phyloP scores from a whole-genome alignment of 2,113 vertebrate species.

The Spermophilus dauricus region DNA sequence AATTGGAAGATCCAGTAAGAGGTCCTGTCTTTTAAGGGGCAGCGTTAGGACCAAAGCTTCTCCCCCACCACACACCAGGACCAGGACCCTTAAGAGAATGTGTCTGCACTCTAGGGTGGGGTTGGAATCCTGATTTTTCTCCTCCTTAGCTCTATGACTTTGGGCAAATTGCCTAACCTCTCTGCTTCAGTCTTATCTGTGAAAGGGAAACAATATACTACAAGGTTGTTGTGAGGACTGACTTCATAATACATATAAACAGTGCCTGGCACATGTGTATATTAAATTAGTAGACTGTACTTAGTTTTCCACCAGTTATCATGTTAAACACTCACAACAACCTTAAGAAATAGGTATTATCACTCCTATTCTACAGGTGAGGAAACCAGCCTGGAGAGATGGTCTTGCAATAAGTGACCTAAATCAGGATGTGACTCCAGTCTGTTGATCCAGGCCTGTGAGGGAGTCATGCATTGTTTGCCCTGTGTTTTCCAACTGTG shows the following conservation, averaged over 20 bases:
- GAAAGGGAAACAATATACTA: neutral
- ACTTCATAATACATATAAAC: neutral
- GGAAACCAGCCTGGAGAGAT: neutral
- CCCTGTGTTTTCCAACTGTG: neutral
- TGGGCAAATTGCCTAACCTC: neutral
- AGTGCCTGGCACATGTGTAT: neutral
- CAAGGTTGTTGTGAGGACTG: neutral
- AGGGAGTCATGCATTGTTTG: neutral
- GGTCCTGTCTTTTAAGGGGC: neutral
- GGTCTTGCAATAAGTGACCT: neutral
- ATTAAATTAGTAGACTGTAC: neutral
- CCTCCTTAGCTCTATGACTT: neutral
- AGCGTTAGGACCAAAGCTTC: neutral
- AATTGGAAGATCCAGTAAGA: neutral
- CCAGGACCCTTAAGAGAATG: neutral
- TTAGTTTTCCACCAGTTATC: neutral
- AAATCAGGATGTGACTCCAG: neutral
- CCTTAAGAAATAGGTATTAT: neutral
- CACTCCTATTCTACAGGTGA: neutral
- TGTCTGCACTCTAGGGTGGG: neutral
- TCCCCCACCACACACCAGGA: neutral
- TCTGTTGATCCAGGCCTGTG: neutral
- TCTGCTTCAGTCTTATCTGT: neutral
- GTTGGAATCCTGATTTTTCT: neutral
- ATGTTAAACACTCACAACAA: neutral